Conservation (phyloP, 2,113 vertebrate species). For the Embiotoca jacksoni region DNA sequence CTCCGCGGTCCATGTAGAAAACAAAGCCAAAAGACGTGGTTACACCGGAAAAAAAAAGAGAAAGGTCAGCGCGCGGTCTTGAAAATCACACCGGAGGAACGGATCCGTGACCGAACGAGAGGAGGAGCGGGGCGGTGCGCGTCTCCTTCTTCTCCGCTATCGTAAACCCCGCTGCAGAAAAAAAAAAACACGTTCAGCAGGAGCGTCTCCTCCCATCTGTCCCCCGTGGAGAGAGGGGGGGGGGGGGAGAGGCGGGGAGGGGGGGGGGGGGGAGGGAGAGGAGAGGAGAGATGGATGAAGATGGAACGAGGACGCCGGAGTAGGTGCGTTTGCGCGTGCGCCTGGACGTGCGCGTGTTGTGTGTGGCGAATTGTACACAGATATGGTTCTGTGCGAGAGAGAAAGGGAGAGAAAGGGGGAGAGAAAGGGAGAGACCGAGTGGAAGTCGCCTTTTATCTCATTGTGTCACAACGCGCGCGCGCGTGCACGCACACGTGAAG, state of each 20-base stretch:
- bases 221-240: conserved; percentile 39
- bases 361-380: conserved; percentile 26
- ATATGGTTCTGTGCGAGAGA: conserved; percentile 2
- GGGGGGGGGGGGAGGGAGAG: conserved; percentile 8
- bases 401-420: neutral
- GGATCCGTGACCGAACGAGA: conserved; percentile 41
- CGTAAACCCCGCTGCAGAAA: conserved; percentile 62
- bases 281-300: conserved; percentile 54
- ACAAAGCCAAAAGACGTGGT: too few relatives aligned
- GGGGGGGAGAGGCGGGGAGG: conserved; percentile 11
- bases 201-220: conserved; percentile 73
- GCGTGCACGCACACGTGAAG: neutral
- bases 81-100: conserved; percentile 16
- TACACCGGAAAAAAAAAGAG: neutral
- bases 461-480: conserved; percentile 1
- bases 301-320: conserved; percentile 63
- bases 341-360: conserved; percentile 7
- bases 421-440: neutral
- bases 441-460: conserved; percentile 35
- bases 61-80: conserved; percentile 19
- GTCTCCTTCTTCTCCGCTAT: conserved; percentile 40
- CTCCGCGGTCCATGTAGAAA: conserved; percentile 42
- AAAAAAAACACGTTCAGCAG: conserved; percentile 51
- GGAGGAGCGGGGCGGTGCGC: conserved; percentile 23
- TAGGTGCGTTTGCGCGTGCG: conserved; percentile 50